Conservation (phyloP, 92 coral and sea anemone species). For the Epizoanthus ramosus region DNA sequence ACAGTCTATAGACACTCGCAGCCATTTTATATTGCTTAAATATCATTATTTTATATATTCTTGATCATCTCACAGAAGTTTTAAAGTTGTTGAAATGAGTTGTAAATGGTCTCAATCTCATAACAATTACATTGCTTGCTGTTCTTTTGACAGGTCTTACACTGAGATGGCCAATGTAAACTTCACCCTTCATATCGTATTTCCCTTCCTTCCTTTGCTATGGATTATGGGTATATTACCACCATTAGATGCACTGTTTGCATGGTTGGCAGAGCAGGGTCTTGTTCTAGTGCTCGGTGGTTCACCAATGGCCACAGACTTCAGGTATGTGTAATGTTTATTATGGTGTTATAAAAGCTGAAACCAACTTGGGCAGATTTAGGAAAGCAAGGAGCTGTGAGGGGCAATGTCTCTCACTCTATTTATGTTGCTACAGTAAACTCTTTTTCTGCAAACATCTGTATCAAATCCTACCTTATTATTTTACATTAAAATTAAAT, state of each 20-base stretch:
- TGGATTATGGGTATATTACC: slow-evolving; percentile 90
- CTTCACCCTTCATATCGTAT: slow-evolving; percentile 73
- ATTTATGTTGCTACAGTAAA: too few species aligned
- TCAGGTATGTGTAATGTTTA: slow-evolving; percentile 63
- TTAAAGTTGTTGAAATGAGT: too few species aligned
- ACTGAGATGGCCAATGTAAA: slow-evolving; percentile 63
- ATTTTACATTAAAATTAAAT: too few species aligned
- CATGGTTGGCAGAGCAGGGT: slow-evolving; percentile 88
- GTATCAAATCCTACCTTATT: too few species aligned
- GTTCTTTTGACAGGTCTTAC: slow-evolving; percentile 55
- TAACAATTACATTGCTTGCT: background rate
- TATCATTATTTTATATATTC: too few species aligned
- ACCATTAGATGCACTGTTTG: slow-evolving; percentile 89
- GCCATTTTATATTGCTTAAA: too few species aligned
- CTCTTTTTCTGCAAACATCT: too few species aligned
- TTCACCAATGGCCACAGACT: slow-evolving; percentile 91
- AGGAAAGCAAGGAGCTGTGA: too few species aligned
- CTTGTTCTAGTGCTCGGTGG: slow-evolving; percentile 92
- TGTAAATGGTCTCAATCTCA: background rate
- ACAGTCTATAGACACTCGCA: too few species aligned
- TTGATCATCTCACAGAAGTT: too few species aligned
- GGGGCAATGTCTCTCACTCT: too few species aligned
- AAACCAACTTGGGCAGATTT: too few species aligned
- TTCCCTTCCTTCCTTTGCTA: slow-evolving; percentile 74
- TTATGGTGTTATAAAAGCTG: background rate